Conservation (phyloP, 1,140 invertebrate species). For the Drosophila eugracilis region DNA sequence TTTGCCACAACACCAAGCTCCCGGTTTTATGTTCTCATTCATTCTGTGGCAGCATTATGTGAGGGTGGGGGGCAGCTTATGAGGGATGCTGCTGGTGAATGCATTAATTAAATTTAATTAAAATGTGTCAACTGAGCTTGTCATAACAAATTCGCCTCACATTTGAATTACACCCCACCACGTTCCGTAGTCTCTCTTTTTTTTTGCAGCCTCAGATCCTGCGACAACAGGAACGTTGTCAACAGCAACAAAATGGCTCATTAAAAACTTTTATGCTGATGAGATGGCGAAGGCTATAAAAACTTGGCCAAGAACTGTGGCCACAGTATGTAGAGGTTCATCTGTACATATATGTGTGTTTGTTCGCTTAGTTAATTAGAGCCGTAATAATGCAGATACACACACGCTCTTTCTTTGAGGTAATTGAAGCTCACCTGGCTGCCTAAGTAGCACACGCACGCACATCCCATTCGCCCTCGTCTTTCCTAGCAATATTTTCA, state of each 20-base stretch:
- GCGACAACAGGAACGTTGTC: conserved; percentile 18
- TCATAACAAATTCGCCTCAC: conserved; percentile 77
- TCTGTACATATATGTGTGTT: not conserved
- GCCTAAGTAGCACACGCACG: conserved; percentile 27
- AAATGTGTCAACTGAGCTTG: conserved; percentile 82
- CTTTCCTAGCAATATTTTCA: conserved; percentile 12
- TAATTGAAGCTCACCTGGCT: conserved; percentile 30
- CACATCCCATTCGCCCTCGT: conserved; percentile 2
- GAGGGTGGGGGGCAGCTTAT: conserved; percentile 29
- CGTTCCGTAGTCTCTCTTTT: too few species aligned
- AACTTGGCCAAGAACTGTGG: conserved; percentile 48
- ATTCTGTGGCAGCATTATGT: conserved; percentile 32
- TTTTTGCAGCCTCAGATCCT: not conserved
- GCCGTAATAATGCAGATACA: conserved; percentile 63
- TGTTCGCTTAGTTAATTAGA: conserved; percentile 72
- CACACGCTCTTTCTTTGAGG: conserved; percentile 7
- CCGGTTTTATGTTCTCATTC: conserved; percentile 25
- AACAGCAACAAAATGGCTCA: conserved; percentile 74
- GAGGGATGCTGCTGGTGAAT: conserved; percentile 41
- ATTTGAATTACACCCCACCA: conserved; percentile 26
- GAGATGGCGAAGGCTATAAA: conserved; percentile 62
- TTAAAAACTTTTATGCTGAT: conserved; percentile 83
- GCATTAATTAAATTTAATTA: conserved; percentile 83
- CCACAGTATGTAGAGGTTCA: not conserved
- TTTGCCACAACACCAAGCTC: conserved; percentile 2